A percentile compares a stretch with the other conserved stretches of the same genome.
Evolutionary conservation across 1,140 invertebrate species (phyloP).

Genomic region (Medauroidea extradentata): DNA sequence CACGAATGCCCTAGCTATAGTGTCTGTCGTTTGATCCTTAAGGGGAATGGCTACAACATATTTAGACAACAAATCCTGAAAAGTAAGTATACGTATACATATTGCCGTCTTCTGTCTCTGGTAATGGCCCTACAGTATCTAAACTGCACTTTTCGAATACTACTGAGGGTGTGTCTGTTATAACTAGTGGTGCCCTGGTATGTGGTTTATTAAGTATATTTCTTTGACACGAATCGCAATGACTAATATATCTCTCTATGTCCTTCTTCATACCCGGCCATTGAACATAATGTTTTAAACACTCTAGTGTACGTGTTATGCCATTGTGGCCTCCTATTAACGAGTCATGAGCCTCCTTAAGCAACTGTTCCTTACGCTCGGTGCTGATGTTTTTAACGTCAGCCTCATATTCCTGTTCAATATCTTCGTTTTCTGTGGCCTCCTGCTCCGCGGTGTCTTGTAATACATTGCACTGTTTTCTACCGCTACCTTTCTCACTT

Average conservation of each 20-base stretch:
- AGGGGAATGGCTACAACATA: constrained; percentile 9
- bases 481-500: no score
- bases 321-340: background rate
- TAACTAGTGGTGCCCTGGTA: background rate
- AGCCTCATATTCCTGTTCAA: no score
- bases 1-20: background rate
- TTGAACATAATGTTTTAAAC: background rate
- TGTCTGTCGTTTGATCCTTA: constrained; percentile 1
- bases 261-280: constrained; percentile 1
- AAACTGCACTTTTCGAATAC: constrained; percentile 2
- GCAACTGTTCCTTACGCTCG: background rate
- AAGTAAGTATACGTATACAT: constrained; percentile 17
- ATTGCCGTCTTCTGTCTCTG: constrained; percentile 6
- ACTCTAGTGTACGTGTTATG: no score
- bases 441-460: no score
- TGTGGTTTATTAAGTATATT: background rate
- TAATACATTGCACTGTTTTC: no score
- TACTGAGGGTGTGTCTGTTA: background rate
- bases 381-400: no score
- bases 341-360: background rate
- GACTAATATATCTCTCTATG: background rate
- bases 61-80: constrained; percentile 16
- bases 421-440: no score
- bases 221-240: background rate
- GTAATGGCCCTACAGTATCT: constrained; percentile 19